Evolutionary conservation across 2,797 vertebrate species (phyloP).

Genomic region (Lepilemur ruficaudatus): DNA sequence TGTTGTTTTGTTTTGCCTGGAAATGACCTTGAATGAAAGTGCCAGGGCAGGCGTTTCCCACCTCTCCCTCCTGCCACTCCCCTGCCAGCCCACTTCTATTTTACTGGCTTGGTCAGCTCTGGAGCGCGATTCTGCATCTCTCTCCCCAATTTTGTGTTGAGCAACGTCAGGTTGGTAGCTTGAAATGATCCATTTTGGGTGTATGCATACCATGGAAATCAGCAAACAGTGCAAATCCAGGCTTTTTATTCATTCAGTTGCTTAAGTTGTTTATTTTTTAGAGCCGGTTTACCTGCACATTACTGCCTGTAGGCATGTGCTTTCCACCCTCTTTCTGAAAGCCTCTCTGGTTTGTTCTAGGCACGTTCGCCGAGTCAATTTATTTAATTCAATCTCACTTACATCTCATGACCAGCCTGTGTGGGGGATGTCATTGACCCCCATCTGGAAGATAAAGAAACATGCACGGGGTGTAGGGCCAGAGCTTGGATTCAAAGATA

Average conservation of each 20-base stretch:
- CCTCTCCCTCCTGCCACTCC: neutral
- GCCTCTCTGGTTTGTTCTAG: neutral
- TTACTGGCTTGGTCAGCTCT: neutral
- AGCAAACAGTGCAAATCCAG: neutral
- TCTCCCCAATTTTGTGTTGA: neutral
- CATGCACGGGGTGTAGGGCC: neutral
- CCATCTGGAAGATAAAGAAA: neutral
- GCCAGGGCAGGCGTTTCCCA: neutral
- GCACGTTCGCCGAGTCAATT: neutral
- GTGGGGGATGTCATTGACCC: neutral
- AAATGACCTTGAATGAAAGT: neutral
- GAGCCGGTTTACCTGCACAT: neutral
- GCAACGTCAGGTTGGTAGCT: neutral
- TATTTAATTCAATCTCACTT: slow-evolving; percentile 35
- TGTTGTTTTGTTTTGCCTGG: neutral
- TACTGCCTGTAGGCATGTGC: neutral
- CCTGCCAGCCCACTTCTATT: neutral
- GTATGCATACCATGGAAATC: neutral
- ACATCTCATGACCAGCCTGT: neutral
- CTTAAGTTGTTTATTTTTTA: neutral
- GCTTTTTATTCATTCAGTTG: neutral
- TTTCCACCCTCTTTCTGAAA: neutral
- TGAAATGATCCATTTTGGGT: neutral
- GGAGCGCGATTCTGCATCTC: neutral
- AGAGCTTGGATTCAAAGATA: neutral